Evolutionary conservation across 1,140 invertebrate species (phyloP).

Genomic region (Melanaphis sacchari): DNA sequence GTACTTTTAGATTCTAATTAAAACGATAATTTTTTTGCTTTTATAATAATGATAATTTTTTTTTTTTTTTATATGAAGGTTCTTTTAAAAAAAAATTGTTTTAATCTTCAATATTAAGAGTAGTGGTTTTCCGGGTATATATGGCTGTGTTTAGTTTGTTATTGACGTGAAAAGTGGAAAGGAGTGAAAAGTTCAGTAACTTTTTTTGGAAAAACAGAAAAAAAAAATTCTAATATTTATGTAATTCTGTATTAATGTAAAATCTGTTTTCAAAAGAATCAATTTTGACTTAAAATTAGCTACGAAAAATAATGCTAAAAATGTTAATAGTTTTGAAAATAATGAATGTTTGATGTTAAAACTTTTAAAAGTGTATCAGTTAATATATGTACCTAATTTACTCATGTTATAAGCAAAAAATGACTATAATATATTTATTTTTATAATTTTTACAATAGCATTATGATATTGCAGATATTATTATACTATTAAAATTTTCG

Average conservation of each 20-base stretch:
- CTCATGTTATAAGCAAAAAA: background rate
- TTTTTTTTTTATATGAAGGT: no score
- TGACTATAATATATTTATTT: background rate
- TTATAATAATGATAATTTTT: no score
- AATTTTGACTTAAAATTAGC: background rate
- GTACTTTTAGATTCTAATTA: background rate
- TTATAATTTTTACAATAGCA: background rate
- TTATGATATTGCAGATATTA: background rate
- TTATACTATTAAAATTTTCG: background rate
- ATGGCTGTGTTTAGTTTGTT: background rate
- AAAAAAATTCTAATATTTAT: background rate
- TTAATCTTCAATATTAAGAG: background rate
- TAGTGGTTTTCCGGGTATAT: background rate
- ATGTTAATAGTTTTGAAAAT: background rate
- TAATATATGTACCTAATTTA: background rate
- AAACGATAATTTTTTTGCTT: no score
- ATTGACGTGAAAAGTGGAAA: background rate
- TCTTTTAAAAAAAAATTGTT: background rate
- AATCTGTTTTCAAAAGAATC: background rate
- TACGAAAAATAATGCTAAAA: background rate
- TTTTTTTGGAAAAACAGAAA: background rate
- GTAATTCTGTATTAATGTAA: no score
- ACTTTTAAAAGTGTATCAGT: background rate
- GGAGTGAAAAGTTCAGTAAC: background rate
- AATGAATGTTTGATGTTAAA: background rate